phyloP scores from a whole-genome alignment of 2,113 vertebrate species.

The Talpa occidentalis region DNA sequence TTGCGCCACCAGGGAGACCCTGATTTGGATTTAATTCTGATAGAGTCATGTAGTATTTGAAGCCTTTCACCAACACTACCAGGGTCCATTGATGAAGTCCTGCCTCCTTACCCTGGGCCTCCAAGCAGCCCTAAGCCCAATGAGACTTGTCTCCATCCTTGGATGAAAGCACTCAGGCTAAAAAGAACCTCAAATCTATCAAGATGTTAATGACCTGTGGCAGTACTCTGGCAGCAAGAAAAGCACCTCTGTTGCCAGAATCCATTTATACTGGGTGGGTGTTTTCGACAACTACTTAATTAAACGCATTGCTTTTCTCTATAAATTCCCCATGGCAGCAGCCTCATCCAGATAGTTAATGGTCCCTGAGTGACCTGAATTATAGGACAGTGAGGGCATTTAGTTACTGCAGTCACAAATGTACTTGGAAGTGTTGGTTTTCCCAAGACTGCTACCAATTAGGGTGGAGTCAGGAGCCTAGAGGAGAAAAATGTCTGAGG shows the following conservation, averaged over 20 bases:
- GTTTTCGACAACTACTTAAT: slow-evolving; percentile 73
- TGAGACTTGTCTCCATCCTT: slow-evolving; percentile 13
- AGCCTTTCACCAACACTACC: background rate
- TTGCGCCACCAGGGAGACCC: too few relatives aligned
- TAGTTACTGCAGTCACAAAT: slow-evolving; percentile 60
- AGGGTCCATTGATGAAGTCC: background rate
- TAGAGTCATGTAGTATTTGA: background rate
- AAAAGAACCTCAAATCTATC: slow-evolving; percentile 71
- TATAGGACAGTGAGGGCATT: slow-evolving; percentile 63
- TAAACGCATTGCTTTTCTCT: slow-evolving; percentile 75
- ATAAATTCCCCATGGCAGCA: slow-evolving; percentile 68
- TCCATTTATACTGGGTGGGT: slow-evolving; percentile 67
- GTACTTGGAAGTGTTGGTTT: slow-evolving; percentile 66
- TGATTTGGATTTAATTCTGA: slow-evolving; percentile 12
- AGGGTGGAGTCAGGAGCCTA: slow-evolving; percentile 5
- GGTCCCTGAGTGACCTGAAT: slow-evolving; percentile 69
- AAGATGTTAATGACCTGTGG: slow-evolving; percentile 76
- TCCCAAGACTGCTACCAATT: slow-evolving; percentile 50
- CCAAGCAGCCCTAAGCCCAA: background rate
- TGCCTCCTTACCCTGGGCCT: background rate
- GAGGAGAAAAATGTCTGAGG: slow-evolving; percentile 9
- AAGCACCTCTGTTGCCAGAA: slow-evolving; percentile 70
- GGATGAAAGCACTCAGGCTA: slow-evolving; percentile 26
- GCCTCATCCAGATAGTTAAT: slow-evolving; percentile 67
- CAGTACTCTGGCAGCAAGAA: slow-evolving; percentile 62